Base-by-base conservation (phyloP, 2,797 vertebrate species). In the Potorous gilbertii region DNA sequence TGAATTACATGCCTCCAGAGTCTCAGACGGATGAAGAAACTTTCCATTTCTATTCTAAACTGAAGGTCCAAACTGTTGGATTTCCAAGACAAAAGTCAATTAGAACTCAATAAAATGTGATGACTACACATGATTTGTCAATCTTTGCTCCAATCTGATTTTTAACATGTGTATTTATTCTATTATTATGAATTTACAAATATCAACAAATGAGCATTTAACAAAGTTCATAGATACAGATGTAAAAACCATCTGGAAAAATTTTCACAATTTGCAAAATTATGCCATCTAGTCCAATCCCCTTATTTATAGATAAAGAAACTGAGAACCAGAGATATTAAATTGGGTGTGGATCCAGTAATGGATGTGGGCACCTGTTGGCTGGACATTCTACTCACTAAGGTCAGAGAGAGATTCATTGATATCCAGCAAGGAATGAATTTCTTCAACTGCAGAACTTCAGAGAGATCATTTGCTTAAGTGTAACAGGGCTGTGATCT, bases 41-140 rank as follows among this genome's bases (percentile, higher is more conserved):
- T 24, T 92, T 89, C 56, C 92, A 96, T 89, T 21, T 0, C 10
- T 92, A 92, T 21, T 0, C 10, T 92, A 92, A 90, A 55, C 56
- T 0, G 50, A 93, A 56, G 55, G 93, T 16, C 62, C 31, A 59
- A 21, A 56, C 50, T 52, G 56, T 59, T 93, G 92, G 93, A 93
- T 96, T 92, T 62, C 24, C 87, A 91, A 93, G 93, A 96, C 90
- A 27, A 0, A 1, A 94, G 91, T 56, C 93, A 56, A 81, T 1
- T 74, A 93, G 92, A 74, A 93, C 34, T 46, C 2, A n/a, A 92
- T 96, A 90, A 96, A 95, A 95, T 54, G 95, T 29, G 91, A 92
- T 1, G 55, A 50, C 5, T 55, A 91, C 9, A 27, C 81, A 91
- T 16, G 24, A 46, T 29, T 95, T 94, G 27, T 87, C 40, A 50